Base-by-base conservation (phyloP, 2,888 invertebrate genomes). In the Amitus sp. region DNA sequence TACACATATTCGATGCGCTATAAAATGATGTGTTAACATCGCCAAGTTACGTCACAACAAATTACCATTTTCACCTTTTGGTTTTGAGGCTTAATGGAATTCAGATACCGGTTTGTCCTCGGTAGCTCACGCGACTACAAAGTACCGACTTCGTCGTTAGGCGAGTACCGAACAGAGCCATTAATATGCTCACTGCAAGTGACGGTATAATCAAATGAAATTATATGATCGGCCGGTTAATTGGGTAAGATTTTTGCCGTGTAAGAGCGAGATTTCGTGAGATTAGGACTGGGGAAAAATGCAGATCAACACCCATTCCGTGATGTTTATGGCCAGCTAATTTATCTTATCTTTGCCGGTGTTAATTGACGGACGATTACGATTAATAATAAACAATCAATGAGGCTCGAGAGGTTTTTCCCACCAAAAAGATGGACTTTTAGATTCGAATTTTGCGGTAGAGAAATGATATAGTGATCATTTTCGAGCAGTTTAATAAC, bases 101-200 rank as follows among this genome's bases (percentile, higher is more conserved):
- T 42, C 51, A 47, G 52, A 64, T 64, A 64, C 64, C 64, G 60
- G 64, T 56, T 63, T 58, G 58, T 50, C 42, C 58, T 59, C 55
- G 52, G 63, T 63, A 59, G 63, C 58, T 63, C 15, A 51, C 51
- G 51, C 50, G 62, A 62, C 62, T 62, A 63, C 63, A 58, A 63
- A 63, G 62, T 50, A 54, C 53, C 56, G 57, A 53, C 55, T 42
- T 9, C 47, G 37, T 20, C 30, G 60, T 17, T 34, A 15, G 43
- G 52, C 40, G 49, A 47, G 47, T 52, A 19, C 61, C 40, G 37
- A 45, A 51, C 48, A 30, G 30, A 43, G 52, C 40, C 62, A 62
- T 62, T 62, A 62, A 62, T 56, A 62, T 62, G 62, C 62, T 49
- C 47, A 51, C 54, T 54, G 58, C 58, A 58, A 55, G 62, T 54